Percentiles rank a stretch among this genome's conserved stretches.
Evolutionary conservation across 2,113 vertebrate genomes (phyloP).

Genomic region (Dermatemys mawii): DNA sequence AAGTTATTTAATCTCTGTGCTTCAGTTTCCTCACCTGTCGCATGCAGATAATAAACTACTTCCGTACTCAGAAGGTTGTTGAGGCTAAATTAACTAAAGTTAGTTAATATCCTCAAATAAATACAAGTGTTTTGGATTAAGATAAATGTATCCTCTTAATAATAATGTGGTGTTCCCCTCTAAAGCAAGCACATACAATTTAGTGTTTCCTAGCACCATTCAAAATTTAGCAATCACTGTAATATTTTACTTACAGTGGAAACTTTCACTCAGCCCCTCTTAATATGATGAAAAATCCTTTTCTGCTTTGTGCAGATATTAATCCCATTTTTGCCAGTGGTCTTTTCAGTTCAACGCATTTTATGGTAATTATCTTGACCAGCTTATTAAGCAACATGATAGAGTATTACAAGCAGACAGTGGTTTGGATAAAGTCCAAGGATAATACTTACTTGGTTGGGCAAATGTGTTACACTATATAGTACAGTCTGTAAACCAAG

Average conservation of each 20-base stretch:
- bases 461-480: not conserved
- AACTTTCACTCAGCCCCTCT: not conserved
- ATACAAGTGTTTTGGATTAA: not conserved
- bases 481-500: not conserved
- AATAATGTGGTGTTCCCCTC: not conserved
- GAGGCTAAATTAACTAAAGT: not conserved
- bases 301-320: not conserved
- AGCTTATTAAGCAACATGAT: not conserved
- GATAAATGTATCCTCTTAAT: not conserved
- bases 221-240: not conserved
- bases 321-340: not conserved
- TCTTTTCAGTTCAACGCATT: slow-evolving; percentile 14
- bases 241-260: not conserved
- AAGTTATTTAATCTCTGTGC: not conserved
- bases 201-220: not conserved
- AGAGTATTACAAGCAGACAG: not conserved
- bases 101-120: not conserved
- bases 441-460: not conserved
- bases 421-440: slow-evolving; percentile 38
- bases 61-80: not conserved
- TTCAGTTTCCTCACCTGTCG: not conserved
- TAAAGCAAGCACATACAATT: not conserved
- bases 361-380: not conserved
- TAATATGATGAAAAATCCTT: not conserved
- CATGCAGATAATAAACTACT: not conserved